Base-by-base conservation (phyloP, 2,797 vertebrate species). In the Helostoma temminkii region DNA sequence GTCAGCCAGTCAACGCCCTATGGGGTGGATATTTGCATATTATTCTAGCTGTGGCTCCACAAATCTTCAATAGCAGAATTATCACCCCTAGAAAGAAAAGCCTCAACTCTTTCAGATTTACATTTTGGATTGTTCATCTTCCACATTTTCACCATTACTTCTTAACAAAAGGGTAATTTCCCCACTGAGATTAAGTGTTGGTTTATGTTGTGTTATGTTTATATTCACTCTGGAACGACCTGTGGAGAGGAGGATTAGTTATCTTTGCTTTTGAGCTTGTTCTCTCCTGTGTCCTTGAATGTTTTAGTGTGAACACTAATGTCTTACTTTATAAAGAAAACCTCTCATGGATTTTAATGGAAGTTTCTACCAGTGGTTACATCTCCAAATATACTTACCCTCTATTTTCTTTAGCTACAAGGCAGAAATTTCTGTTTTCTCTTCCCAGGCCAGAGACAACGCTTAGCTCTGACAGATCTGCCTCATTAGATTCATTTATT, bases 51-150 rank as follows among this genome's bases (percentile, higher is more conserved):
- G 74, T 61, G 86, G 67, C 81, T 91, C 62, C 81, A 71, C 55
- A 91, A 91, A 91, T 89, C 88, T 94, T 92, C 90, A 92, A 89
- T 87, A 83, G 88, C 72, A 67, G 82, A 79, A 88, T 93, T 90
- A 91, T 92, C 84, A 77, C 70, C 72, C 52, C 74, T n/a, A 64
- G 72, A 85, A 83, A 84, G 82, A 85, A 88, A 82, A 78, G 67
- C 84, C 66, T 59, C 65, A 65, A 50, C 66, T 79, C 75, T 84
- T 72, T 77, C 57, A 82, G 70, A 83, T 50, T 46, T 65, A 46
- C 45, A 74, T 65, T 79, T 65, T 76, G 34, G 66, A 53, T 39
- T 41, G 50, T 59, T 83, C 62, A 9, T 86, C 46, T 73, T 37
- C 36, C 24, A 45, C 52, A 28, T 80, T 79, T 54, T 14, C 37